Percentiles rank a stretch among this genome's conserved stretches.
phyloP scores from a whole-genome alignment of 2,888 invertebrate genomes.

The Dendrolimus pini region DNA sequence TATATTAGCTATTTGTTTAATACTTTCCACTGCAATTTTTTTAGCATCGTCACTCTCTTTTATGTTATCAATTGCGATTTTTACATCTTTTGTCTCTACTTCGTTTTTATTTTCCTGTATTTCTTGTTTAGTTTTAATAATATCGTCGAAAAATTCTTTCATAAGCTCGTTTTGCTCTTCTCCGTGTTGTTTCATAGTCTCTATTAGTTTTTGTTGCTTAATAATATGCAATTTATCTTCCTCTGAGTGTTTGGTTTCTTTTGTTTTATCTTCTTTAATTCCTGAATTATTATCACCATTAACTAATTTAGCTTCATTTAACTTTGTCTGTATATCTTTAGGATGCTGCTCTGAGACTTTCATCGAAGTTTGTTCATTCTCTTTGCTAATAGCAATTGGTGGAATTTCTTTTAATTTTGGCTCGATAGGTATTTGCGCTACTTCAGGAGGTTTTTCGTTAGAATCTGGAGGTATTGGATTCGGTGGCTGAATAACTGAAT shows the following conservation, averaged over 20 bases:
- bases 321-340: conserved; percentile 44
- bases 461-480: conserved; percentile 66
- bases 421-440: conserved; percentile 24
- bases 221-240: conserved; percentile 39
- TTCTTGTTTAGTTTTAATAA: conserved; percentile 75
- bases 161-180: conserved; percentile 81
- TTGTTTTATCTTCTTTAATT: conserved; percentile 20
- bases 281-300: conserved; percentile 31
- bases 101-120: conserved; percentile 62
- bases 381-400: conserved; percentile 31
- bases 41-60: conserved; percentile 60
- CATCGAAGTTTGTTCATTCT: conserved; percentile 28
- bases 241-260: conserved; percentile 19
- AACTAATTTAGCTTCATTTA: conserved; percentile 28
- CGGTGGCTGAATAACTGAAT: conserved; percentile 64
- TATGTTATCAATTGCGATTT: conserved; percentile 62
- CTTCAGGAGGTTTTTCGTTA: conserved; percentile 46
- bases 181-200: conserved; percentile 81
- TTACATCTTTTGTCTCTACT: conserved; percentile 69
- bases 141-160: conserved; percentile 77
- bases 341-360: conserved; percentile 49
- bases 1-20: conserved; percentile 65
- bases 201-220: conserved; percentile 72
- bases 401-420: conserved; percentile 39
- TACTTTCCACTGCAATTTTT: conserved; percentile 69